Conservation (phyloP, 2,113 vertebrate genomes). For the Oenanthe melanoleuca region DNA sequence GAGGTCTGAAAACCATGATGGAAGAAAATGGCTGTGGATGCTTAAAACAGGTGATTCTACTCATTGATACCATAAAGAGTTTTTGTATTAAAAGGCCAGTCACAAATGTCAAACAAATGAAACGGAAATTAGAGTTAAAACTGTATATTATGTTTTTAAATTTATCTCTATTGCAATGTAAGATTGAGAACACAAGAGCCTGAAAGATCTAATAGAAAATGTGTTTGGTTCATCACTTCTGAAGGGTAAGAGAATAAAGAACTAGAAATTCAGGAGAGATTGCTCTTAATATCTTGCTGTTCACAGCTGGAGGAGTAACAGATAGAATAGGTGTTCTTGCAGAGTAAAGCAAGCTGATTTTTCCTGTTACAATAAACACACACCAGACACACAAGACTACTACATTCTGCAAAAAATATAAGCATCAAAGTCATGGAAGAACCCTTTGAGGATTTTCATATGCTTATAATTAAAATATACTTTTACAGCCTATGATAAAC, state of each 20-base stretch:
- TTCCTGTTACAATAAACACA: neutral
- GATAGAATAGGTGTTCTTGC: neutral
- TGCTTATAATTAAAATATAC: neutral
- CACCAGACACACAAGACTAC: neutral
- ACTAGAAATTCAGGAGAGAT: neutral
- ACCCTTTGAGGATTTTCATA: neutral
- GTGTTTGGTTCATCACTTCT: neutral
- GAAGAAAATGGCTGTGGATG: neutral
- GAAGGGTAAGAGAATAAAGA: neutral
- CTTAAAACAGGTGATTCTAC: neutral
- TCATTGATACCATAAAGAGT: neutral
- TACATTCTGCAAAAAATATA: neutral
- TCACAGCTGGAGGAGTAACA: neutral
- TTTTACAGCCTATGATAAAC: neutral
- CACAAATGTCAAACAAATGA: neutral
- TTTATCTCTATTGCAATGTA: neutral
- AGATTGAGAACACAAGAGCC: neutral
- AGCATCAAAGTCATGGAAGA: neutral
- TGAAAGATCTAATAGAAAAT: neutral
- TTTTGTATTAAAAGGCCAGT: neutral
- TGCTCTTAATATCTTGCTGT: neutral
- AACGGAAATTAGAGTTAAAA: neutral
- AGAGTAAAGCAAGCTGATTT: neutral
- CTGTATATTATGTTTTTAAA: neutral
- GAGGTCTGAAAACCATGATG: neutral